phyloP scores from a whole-genome alignment of 2,888 invertebrate species.

The Nomada fucata region DNA sequence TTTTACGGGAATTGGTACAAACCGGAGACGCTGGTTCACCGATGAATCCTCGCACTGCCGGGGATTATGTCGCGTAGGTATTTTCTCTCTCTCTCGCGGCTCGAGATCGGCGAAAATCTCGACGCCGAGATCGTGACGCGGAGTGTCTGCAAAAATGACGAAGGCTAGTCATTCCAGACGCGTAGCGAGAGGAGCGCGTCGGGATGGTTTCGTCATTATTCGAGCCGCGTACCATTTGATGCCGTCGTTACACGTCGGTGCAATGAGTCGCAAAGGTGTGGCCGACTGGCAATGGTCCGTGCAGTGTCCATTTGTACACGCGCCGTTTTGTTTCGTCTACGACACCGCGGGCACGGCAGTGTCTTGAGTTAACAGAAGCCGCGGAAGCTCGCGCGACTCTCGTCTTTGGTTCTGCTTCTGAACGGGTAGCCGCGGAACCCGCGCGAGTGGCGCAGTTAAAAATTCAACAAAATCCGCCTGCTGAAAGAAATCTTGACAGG shows the following conservation, averaged over 20 bases:
- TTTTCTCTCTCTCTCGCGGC: too few relatives aligned
- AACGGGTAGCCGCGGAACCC: neutral
- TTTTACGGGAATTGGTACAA: neutral
- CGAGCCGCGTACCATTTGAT: constrained; percentile 61
- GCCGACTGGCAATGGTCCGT: constrained; percentile 55
- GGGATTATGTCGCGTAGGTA: too few relatives aligned
- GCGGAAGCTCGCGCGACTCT: constrained; percentile 43
- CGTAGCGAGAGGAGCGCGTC: constrained; percentile 34
- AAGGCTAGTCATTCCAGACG: constrained; percentile 52
- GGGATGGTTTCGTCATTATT: constrained; percentile 61
- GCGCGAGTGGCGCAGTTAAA: too few relatives aligned
- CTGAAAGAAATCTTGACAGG: too few relatives aligned
- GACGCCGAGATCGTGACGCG: constrained; percentile 28
- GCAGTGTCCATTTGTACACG: constrained; percentile 52
- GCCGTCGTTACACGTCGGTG: constrained; percentile 63
- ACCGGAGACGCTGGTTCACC: neutral
- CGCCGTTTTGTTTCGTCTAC: constrained; percentile 42
- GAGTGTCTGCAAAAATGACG: constrained; percentile 53
- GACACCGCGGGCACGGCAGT: constrained; percentile 41
- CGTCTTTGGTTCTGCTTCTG: constrained; percentile 10
- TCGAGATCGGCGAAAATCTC: constrained; percentile 29
- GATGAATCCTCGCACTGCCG: too few relatives aligned
- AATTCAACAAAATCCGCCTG: too few relatives aligned
- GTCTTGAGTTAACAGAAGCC: constrained; percentile 29
- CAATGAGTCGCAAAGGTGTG: constrained; percentile 64